Percentiles rank a stretch among this genome's conserved stretches.
Evolutionary conservation across 2,113 vertebrate species (phyloP).

Genomic region (Empidonax alnorum): DNA sequence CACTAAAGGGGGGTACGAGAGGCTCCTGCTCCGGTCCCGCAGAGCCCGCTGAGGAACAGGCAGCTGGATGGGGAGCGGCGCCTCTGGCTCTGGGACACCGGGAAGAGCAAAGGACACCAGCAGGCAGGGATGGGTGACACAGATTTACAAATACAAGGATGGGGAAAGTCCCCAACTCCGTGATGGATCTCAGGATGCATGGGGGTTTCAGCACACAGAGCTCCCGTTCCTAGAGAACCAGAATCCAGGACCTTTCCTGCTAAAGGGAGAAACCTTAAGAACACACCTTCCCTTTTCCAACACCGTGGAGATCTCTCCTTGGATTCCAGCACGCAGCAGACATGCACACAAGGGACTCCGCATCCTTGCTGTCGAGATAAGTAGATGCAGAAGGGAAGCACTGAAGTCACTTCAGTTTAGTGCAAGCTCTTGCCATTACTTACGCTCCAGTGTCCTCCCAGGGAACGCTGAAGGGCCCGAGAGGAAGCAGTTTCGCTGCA

Average conservation of each 20-base stretch:
- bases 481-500: not conserved
- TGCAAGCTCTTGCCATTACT: not conserved
- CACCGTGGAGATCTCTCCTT: rapidly evolving
- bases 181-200: rapidly evolving
- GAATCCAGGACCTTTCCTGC: not conserved
- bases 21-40: not conserved
- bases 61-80: rapidly evolving
- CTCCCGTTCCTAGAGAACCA: not conserved
- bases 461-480: not conserved
- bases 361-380: not conserved
- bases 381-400: not conserved
- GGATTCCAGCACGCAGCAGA: not conserved
- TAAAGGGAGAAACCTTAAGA: not conserved
- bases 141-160: not conserved
- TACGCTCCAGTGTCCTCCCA: not conserved
- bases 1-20: rapidly evolving
- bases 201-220: not conserved
- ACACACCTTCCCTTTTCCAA: not conserved
- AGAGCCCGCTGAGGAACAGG: not conserved
- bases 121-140: not conserved
- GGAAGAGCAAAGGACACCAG: not conserved
- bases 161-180: too few relatives aligned
- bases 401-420: not conserved
- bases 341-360: not conserved
- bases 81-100: not conserved